These are phyloP conservation scores for Nomada fucata DNA, from an alignment of 2,888 invertebrate genomes.

Conservation along the genomic window DNA sequence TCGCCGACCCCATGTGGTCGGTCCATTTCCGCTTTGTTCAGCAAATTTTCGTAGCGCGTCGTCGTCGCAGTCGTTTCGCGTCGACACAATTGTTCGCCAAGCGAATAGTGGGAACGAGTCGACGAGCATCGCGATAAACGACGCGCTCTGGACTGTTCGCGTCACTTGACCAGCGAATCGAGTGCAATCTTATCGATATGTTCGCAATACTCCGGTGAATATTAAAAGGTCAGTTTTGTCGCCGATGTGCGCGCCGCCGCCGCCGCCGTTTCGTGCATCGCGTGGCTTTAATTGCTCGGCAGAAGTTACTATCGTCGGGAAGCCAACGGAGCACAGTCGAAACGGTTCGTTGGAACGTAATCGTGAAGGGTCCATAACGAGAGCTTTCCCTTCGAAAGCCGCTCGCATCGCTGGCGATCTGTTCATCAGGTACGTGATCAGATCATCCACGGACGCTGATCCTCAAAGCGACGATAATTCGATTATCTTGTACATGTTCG, in stretches of 20 bases:
- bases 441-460: slow-evolving; percentile 83
- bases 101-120: background rate
- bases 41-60: slow-evolving; percentile 31
- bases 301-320: slow-evolving; percentile 65
- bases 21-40: slow-evolving; percentile 71
- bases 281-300: slow-evolving; percentile 59
- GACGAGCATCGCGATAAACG: background rate
- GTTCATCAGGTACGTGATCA: slow-evolving; percentile 83
- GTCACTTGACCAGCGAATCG: slow-evolving; percentile 15
- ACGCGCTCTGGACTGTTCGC: background rate
- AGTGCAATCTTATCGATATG: slow-evolving; percentile 17
- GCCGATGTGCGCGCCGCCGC: background rate
- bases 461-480: slow-evolving; percentile 84
- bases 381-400: slow-evolving; percentile 76
- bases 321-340: slow-evolving; percentile 70
- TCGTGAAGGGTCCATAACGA: slow-evolving; percentile 65
- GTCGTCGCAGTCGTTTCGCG: no score
- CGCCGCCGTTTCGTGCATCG: slow-evolving; percentile 42
- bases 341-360: slow-evolving; percentile 71
- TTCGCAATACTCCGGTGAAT: slow-evolving; percentile 11
- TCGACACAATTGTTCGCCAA: background rate
- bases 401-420: slow-evolving; percentile 82
- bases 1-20: slow-evolving; percentile 59
- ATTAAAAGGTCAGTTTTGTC: slow-evolving; percentile 35
- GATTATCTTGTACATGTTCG: slow-evolving; percentile 82